phyloP scores from a whole-genome alignment of 2,113 vertebrate genomes.

The Plectropomus leopardus region DNA sequence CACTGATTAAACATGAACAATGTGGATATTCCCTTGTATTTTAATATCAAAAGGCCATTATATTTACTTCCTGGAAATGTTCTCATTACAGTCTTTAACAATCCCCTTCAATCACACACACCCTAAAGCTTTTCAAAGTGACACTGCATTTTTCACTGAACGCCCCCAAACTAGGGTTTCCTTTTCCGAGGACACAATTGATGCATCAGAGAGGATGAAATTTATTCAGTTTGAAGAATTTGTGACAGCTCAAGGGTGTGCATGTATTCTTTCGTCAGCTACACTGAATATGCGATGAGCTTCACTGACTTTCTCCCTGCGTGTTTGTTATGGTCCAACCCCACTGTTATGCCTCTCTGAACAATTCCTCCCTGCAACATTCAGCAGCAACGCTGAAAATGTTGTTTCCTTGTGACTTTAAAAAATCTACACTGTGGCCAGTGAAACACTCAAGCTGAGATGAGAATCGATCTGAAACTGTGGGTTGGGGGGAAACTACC shows the following conservation, averaged over 20 bases:
- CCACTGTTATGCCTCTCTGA: slow-evolving; percentile 40
- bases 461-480: slow-evolving; percentile 56
- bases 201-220: slow-evolving; percentile 22
- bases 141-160: slow-evolving; percentile 2
- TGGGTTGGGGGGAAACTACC: slow-evolving; percentile 27
- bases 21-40: background rate
- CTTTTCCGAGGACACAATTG: background rate
- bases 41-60: background rate
- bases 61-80: background rate
- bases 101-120: background rate
- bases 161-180: background rate
- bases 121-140: background rate
- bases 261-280: slow-evolving; percentile 59
- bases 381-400: slow-evolving; percentile 23
- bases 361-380: slow-evolving; percentile 45
- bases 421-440: slow-evolving; percentile 28
- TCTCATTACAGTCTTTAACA: background rate
- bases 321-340: slow-evolving; percentile 34
- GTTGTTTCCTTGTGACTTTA: slow-evolving; percentile 46
- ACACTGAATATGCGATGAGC: slow-evolving; percentile 48
- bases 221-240: slow-evolving; percentile 35
- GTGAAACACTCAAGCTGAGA: slow-evolving; percentile 54
- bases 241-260: slow-evolving; percentile 37
- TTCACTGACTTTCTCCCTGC: slow-evolving; percentile 42
- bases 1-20: background rate